Base-by-base conservation (phyloP, 2,113 vertebrate genomes). In the Phalacrocorax carbo region DNA sequence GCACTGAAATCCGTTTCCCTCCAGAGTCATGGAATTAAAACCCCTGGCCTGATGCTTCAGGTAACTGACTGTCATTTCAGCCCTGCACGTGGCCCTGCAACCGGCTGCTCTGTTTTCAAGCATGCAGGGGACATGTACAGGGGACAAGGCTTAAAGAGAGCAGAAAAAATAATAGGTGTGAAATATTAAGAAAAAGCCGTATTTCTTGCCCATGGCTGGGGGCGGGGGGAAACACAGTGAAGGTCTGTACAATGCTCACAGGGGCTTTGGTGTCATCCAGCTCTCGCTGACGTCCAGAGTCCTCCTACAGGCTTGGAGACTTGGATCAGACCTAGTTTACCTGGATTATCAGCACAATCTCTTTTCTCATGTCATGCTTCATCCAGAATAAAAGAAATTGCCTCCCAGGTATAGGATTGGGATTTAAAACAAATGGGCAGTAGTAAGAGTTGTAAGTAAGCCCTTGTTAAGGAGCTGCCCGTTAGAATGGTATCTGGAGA, bases 1-100 rank as follows among this genome's bases (percentile, higher is more conserved):
- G 82, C 42, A 19, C 51, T 82, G 65, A 93, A 96, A 91, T 54
- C 15, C 19, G 42, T 95, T 94, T 96, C 88, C 79, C 49, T 94
- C 65, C 48, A 83, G 9, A 80, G 91, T 16, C 68, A 72, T 0
- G 1, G 15, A 82, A 78, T 77, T 78, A 36, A 65, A 89, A 78
- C n/a, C 22, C 32, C 44, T 80, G 82, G 60, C 13, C 60, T 81
- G 60, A 51, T 77, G 71, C 52, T 44, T 75, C 58, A 70, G 61
- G 29, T 93, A 52, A 7, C 46, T 48, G 23, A 36, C 11, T 51
- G 26, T 30, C 7, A 3, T 52, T 87, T 82, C 32, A 64, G 57
- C 54, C 60, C 54, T 65, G 13, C n/a, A 15, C 0, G 0, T 18
- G 4, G 29, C 77, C 26, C 46, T 65, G 27, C 1, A 1, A 23